These are phyloP conservation scores for Ginglymostoma cirratum DNA, from an alignment of 2,113 vertebrate species.

Conservation along the genomic window DNA sequence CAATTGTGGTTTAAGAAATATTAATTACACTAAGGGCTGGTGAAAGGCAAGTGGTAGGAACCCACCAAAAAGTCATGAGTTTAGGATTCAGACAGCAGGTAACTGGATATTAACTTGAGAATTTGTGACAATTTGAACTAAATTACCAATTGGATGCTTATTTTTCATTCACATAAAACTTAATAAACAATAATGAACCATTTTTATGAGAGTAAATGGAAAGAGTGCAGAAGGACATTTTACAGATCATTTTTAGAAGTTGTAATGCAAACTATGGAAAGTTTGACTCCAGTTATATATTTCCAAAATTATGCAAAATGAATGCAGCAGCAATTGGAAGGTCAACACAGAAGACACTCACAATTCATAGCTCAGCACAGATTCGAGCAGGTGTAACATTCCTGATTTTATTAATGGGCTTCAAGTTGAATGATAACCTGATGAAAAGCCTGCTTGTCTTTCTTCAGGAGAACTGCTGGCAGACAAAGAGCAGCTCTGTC, in stretches of 20 bases:
- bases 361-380: neutral
- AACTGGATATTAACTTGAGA: neutral
- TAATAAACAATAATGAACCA: neutral
- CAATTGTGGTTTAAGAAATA: neutral
- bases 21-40: neutral
- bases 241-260: neutral
- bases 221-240: neutral
- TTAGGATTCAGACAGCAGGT: neutral
- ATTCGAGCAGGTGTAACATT: neutral
- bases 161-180: neutral
- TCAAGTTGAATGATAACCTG: neutral
- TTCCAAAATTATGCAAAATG: neutral
- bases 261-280: neutral
- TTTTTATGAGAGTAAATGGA: too few species aligned
- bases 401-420: neutral
- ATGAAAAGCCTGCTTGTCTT: constrained; percentile 24
- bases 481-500: constrained; percentile 26
- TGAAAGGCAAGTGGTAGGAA: neutral
- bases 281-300: neutral
- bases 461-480: neutral
- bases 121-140: neutral
- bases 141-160: neutral
- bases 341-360: neutral
- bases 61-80: neutral
- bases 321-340: neutral